Base-by-base conservation (phyloP, 2,113 vertebrate genomes). In the Mandrillus leucophaeus region DNA sequence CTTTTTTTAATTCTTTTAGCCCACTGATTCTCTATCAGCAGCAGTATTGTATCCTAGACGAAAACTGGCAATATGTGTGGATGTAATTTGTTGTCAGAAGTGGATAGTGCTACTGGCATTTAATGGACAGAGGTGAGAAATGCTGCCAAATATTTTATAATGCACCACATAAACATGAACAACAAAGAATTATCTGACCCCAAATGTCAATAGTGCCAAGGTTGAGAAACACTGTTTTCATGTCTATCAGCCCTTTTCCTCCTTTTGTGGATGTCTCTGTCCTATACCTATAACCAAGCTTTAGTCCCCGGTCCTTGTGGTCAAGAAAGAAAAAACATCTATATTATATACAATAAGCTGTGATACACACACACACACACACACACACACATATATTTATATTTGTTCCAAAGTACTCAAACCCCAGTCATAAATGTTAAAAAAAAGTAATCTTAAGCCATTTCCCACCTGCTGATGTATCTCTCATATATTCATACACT, bases 21-120 rank as follows among this genome's bases (percentile, higher is more conserved):
- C 22, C 32, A 66, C 3, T 17, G 14, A 10, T 43, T 90, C 52
- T 73, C 61, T 55, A 23, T 3, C 11, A n/a, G 20, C 87, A 40
- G 10, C 7, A 45, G 13, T n/a, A 81, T 52, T 22, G n/a, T 8
- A 25, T 73, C 55, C 0, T 3, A 1, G 8, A 3, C 2, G 22
- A 59, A 32, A 48, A n/a, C 4, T 48, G 27, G 3, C 52, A 50
- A 7, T 14, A 35, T 70, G 16, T 76, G 11, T 5, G 87, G n/a
- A 50, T 40, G 52, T 17, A 59, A 9, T 32, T 70, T 4, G 3
- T 25, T 70, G 40, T 90, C 55, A 57, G 14, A 92, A 52, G 17
- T 52, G 4, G 68, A 76, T 48, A 14, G 45, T 55, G 35, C 14
- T 38, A 48, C 14, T 17, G 32, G 45, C 3, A 32, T 81, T 75